Evolutionary conservation across 2,797 vertebrate species (phyloP), one percentile per base, ranked within the genome.

Genomic region (Pteropus rufus): DNA sequence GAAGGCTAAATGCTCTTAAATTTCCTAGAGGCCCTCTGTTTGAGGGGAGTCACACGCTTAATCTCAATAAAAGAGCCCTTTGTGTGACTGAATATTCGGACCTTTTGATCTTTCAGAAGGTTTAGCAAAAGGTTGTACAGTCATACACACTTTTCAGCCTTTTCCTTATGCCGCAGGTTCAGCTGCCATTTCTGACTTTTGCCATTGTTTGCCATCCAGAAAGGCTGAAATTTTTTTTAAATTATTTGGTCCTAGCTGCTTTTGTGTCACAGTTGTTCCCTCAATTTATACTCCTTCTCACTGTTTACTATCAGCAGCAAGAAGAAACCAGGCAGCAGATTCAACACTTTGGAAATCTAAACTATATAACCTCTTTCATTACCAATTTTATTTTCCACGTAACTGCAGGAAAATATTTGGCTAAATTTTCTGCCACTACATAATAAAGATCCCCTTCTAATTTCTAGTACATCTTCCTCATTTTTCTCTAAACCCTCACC

Each of bases 31-130:
- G 23, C 49, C 9, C 49, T 44, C n/a, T 31, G 19, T 52, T 81
- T 93, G 77, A 96, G 31, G 24, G 9, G 31, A 80, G 24, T 11
- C 26, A 58, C n/a, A 76, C 24, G 60, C 24, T 92, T 75, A 56
- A 80, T 93, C 49, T 88, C 56, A 56, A 34, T 72, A 64, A 89
- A 91, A 84, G 75, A 26, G 21, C n/a, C 85, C 46, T 91, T 89
- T 60, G 12, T 36, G 16, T 94, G 79, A 86, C 54, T 89, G 54
- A 85, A 62, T 92, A 77, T 69, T 69, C 44, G 89, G 94, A 85
- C 29, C 79, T 95, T 96, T 84, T 67, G 76, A 64, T 83, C 73
- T 93, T 93, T 75, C 44, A 77, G 44, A 52, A 95, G 21, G 58
- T 84, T 93, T 24, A 72, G 89, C 29, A 65, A 93, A 96, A 96